These are phyloP conservation scores for Parotia lawesii DNA, from an alignment of 2,113 vertebrate genomes.

Conservation along the genomic window DNA sequence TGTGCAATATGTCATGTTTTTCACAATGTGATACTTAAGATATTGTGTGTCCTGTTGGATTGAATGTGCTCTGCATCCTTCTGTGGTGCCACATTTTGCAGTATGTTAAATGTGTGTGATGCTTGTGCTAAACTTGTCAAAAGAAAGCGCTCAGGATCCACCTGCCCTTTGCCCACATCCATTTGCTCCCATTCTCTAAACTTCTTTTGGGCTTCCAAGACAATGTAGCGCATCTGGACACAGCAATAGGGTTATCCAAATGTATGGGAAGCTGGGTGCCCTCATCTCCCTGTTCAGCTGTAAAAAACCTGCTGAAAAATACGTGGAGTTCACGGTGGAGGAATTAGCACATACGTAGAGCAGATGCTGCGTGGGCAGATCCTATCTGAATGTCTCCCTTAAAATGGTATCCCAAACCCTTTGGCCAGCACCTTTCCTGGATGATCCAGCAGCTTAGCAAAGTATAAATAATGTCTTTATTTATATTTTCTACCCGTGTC, in stretches of 20 bases:
- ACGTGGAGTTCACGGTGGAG: background rate
- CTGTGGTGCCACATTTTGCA: background rate
- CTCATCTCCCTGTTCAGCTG: background rate
- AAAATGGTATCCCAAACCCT: background rate
- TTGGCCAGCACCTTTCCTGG: background rate
- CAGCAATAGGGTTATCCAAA: background rate
- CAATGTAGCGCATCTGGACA: background rate
- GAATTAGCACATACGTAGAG: background rate
- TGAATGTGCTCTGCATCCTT: background rate
- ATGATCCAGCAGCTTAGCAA: background rate
- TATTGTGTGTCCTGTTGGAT: background rate
- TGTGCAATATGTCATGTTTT: background rate
- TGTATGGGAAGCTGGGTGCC: background rate
- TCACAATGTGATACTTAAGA: background rate
- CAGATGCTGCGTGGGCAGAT: background rate
- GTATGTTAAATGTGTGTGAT: background rate
- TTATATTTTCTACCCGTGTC: background rate
- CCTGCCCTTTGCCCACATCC: background rate
- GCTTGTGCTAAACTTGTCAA: background rate
- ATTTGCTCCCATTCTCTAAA: background rate
- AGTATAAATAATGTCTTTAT: background rate
- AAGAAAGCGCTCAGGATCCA: background rate
- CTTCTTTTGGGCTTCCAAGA: background rate
- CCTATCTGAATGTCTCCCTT: background rate
- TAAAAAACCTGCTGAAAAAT: background rate